These are phyloP conservation scores for Syngnathus acus DNA, from an alignment of 2,797 vertebrate genomes.

Conservation along the genomic window DNA sequence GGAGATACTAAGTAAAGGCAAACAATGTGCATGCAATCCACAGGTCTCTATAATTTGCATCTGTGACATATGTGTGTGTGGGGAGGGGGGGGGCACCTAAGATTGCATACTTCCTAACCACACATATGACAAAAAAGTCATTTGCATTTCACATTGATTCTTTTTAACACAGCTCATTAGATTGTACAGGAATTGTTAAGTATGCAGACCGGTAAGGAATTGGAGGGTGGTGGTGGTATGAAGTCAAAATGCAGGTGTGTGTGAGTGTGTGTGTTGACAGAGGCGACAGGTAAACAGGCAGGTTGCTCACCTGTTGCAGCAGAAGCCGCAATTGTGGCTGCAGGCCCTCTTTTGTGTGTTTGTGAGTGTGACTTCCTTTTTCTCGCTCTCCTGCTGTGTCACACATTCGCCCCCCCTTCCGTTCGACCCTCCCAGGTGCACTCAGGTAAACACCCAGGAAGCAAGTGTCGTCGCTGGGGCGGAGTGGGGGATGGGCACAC, in stretches of 20 bases:
- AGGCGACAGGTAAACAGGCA: constrained; percentile 56
- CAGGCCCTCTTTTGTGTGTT: constrained; percentile 39
- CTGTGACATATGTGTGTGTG: no score
- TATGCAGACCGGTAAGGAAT: constrained; percentile 31
- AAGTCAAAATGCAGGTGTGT: constrained; percentile 54
- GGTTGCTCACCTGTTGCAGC: constrained; percentile 48
- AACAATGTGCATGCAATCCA: constrained; percentile 5
- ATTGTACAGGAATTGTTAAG: constrained; percentile 44
- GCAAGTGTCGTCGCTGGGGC: constrained; percentile 2
- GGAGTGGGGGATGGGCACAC: constrained; percentile 4
- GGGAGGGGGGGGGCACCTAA: no score
- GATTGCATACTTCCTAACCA: no score
- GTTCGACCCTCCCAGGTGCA: constrained; percentile 37
- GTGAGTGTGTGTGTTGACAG: constrained; percentile 27
- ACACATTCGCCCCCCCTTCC: neutral
- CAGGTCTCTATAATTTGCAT: no score
- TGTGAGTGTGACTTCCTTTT: neutral
- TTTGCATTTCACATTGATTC: no score
- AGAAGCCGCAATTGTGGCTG: constrained; percentile 51
- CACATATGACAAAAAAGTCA: no score
- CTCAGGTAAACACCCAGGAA: constrained; percentile 52
- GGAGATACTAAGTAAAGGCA: constrained; percentile 23
- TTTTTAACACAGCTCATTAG: neutral
- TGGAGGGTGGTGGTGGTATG: constrained; percentile 51
- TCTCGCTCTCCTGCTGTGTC: neutral